Conservation (phyloP, 1,140 invertebrate species). For the Drosophila miranda region DNA sequence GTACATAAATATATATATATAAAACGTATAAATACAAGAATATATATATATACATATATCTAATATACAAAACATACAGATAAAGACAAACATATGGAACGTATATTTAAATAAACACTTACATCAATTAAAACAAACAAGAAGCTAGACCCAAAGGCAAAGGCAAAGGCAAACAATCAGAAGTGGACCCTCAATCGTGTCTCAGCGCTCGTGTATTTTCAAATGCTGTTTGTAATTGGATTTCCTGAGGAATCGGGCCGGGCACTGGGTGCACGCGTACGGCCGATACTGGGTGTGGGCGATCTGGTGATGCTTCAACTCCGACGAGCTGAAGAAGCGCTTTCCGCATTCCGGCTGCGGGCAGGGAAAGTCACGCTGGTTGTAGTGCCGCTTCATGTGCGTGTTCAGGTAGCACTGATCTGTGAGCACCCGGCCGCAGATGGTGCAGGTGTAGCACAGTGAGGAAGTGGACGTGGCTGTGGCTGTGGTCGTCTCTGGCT, state of each 20-base stretch:
- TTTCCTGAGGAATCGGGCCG: constrained; percentile 91
- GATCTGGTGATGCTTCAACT: constrained; percentile 84
- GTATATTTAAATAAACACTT: constrained; percentile 62
- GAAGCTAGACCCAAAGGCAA: neutral
- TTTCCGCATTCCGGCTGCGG: constrained; percentile 52
- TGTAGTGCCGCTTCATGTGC: constrained; percentile 71
- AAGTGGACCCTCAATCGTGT: no score
- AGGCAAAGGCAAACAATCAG: no score
- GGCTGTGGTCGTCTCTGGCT: neutral
- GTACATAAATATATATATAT: constrained; percentile 21
- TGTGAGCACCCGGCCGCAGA: constrained; percentile 57
- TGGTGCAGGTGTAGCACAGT: constrained; percentile 61
- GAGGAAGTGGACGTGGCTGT: neutral
- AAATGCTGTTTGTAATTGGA: constrained; percentile 93
- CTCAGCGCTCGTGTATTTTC: constrained; percentile 89
- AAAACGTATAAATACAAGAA: constrained; percentile 45
- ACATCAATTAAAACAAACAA: constrained; percentile 25
- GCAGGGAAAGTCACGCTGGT: constrained; percentile 59
- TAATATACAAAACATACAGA: constrained; percentile 57
- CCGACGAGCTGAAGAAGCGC: constrained; percentile 69
- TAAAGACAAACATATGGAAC: constrained; percentile 48
- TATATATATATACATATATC: constrained; percentile 44
- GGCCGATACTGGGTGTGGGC: constrained; percentile 91
- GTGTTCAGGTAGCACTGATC: constrained; percentile 72
- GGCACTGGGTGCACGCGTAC: constrained; percentile 88